Conservation (phyloP, 2,888 invertebrate genomes). For the Dusona sp. region DNA sequence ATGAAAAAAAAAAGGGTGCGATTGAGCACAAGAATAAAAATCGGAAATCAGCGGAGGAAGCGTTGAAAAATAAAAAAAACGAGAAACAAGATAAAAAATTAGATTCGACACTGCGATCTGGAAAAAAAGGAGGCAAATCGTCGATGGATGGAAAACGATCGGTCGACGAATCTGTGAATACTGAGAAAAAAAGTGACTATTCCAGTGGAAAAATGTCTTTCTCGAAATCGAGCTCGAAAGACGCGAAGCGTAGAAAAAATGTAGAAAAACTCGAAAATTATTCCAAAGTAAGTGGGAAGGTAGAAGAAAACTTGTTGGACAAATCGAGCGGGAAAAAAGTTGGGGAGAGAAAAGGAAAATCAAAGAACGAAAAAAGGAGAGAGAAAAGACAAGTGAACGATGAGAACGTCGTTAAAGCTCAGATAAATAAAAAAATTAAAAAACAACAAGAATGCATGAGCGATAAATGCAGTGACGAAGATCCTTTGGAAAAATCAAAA, state of each 20-base stretch:
- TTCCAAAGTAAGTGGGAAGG: slow-evolving; percentile 11
- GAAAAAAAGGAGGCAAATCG: slow-evolving; percentile 34
- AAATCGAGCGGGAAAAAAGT: slow-evolving; percentile 26
- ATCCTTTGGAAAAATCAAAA: slow-evolving; percentile 31
- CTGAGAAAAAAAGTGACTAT: slow-evolving; percentile 22
- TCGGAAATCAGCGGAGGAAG: slow-evolving; percentile 6
- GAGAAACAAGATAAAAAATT: slow-evolving; percentile 7
- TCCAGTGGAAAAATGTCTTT: slow-evolving; percentile 29
- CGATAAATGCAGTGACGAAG: slow-evolving; percentile 21
- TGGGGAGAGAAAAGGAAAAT: slow-evolving; percentile 51
- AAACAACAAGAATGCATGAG: slow-evolving; percentile 24
- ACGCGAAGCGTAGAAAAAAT: slow-evolving; percentile 56
- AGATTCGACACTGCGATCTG: slow-evolving; percentile 2
- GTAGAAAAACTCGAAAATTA: slow-evolving; percentile 36
- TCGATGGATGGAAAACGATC: slow-evolving; percentile 1
- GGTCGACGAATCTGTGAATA: slow-evolving; percentile 1
- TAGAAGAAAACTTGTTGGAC: slow-evolving; percentile 61
- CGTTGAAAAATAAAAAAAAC: slow-evolving; percentile 20
- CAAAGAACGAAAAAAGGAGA: slow-evolving; percentile 57
- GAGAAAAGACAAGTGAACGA: slow-evolving; percentile 35
- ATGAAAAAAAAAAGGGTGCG: slow-evolving; percentile 39
- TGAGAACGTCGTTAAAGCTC: slow-evolving; percentile 14
- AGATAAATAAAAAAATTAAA: slow-evolving; percentile 28
- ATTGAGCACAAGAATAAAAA: slow-evolving; percentile 61
- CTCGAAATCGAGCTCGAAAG: slow-evolving; percentile 43